A percentile compares a stretch with the other conserved stretches of the same genome.
Conservation (phyloP, 1,140 invertebrate species). For the Atopsyche davidsoni region DNA sequence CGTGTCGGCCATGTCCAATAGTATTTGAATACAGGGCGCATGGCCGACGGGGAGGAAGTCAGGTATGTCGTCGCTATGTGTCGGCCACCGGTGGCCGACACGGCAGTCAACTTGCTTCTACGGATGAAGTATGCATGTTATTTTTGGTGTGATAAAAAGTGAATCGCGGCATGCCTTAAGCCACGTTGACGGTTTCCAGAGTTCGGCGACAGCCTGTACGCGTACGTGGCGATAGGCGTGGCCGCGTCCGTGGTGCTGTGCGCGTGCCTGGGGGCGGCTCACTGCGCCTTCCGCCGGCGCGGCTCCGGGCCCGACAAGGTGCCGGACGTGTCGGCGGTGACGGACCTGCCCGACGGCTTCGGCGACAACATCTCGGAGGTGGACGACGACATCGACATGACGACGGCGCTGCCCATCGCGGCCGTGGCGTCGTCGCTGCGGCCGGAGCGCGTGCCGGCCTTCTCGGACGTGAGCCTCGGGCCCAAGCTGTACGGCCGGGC, state of each 20-base stretch:
- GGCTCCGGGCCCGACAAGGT: slow-evolving; percentile 39
- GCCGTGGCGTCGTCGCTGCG: slow-evolving; percentile 41
- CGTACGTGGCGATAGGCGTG: slow-evolving; percentile 43
- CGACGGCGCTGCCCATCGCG: slow-evolving; percentile 43
- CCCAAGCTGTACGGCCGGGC: slow-evolving; percentile 44
- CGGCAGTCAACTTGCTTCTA: too few species aligned
- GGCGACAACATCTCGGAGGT: slow-evolving; percentile 50
- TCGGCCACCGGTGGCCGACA: too few species aligned
- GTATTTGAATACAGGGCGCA: too few species aligned
- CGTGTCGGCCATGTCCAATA: too few species aligned
- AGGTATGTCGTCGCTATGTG: too few species aligned
- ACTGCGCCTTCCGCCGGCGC: slow-evolving; percentile 37
- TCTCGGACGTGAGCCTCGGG: slow-evolving; percentile 40
- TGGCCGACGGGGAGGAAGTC: too few species aligned
- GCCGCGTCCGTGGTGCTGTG: slow-evolving; percentile 35
- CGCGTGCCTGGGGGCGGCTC: slow-evolving; percentile 36
- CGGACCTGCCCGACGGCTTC: slow-evolving; percentile 47
- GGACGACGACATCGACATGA: slow-evolving; percentile 48
- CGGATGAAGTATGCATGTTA: too few species aligned
- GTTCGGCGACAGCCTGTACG: slow-evolving; percentile 23
- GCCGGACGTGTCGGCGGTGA: slow-evolving; percentile 47
- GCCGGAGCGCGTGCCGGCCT: slow-evolving; percentile 41
- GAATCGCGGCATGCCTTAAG: neutral
- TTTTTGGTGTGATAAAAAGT: neutral
- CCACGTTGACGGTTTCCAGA: too few species aligned